Percentiles rank a stretch among this genome's conserved stretches.
These are phyloP conservation scores for Scartelaos histophorus DNA, from an alignment of 2,113 vertebrate species.

Conservation along the genomic window DNA sequence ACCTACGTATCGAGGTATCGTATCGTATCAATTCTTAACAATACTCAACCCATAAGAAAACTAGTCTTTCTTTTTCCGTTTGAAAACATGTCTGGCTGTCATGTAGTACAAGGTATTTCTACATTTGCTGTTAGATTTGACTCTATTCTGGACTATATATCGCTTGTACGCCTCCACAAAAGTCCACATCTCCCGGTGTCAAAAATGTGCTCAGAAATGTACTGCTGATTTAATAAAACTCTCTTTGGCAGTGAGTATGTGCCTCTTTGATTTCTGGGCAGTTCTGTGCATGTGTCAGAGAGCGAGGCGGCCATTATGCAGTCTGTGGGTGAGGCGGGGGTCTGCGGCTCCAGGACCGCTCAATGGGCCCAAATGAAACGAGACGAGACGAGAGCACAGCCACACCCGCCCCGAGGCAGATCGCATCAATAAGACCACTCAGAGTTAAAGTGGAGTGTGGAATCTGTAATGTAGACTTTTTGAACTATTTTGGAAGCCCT, in stretches of 20 bases:
- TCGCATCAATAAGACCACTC: not conserved
- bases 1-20: too few species aligned
- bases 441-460: not conserved
- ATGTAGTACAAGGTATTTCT: constrained; percentile 44
- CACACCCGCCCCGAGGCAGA: not conserved
- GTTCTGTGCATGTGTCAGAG: constrained; percentile 16
- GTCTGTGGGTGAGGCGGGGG: constrained; percentile 22
- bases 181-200: not conserved
- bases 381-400: constrained; percentile 2
- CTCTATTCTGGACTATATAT: constrained; percentile 10
- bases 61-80: constrained; percentile 31
- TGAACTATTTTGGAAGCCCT: not conserved
- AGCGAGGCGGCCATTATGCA: constrained; percentile 27
- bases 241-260: constrained; percentile 17
- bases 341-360: not conserved
- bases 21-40: too few species aligned
- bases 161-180: not conserved
- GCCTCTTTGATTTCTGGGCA: constrained; percentile 21
- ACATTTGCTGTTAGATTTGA: constrained; percentile 17
- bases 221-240: constrained; percentile 12
- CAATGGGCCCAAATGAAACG: constrained; percentile 19
- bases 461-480: not conserved
- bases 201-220: constrained; percentile 20
- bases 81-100: constrained; percentile 43
- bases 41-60: too few species aligned